A percentile compares a stretch with the other conserved stretches of the same genome.
Conservation (phyloP, 1,140 invertebrate genomes). For the Cylas formicarius region DNA sequence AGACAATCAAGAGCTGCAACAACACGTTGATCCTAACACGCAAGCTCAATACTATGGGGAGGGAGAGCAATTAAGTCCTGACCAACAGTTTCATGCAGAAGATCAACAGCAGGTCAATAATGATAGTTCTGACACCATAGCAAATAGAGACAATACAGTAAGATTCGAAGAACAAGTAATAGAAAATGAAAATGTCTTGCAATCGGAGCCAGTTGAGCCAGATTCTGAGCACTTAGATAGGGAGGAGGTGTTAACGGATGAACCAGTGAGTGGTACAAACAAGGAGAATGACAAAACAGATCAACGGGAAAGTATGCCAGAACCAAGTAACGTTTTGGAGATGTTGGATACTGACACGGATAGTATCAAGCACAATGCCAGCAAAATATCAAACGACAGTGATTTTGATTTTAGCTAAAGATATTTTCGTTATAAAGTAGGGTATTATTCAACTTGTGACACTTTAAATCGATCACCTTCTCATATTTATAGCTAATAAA, state of each 20-base stretch:
- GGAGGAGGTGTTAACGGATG: background rate
- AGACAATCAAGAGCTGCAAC: background rate
- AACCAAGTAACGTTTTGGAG: conserved; percentile 20
- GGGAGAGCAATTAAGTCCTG: background rate
- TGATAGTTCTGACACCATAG: too few relatives aligned
- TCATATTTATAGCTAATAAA: too few relatives aligned
- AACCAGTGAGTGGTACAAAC: background rate
- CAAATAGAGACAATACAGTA: too few relatives aligned
- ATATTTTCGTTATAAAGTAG: too few relatives aligned
- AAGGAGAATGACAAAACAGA: conserved; percentile 9
- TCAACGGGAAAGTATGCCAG: too few relatives aligned
- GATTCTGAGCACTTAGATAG: too few relatives aligned
- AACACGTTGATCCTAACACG: background rate
- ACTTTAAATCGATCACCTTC: too few relatives aligned
- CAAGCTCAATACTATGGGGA: background rate
- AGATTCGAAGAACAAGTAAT: background rate
- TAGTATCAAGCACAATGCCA: conserved; percentile 18
- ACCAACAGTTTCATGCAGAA: background rate
- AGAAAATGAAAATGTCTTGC: background rate
- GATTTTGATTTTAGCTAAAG: conserved; percentile 29
- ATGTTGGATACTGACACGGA: conserved; percentile 31
- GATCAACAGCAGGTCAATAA: conserved; percentile 7
- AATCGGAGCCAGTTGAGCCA: background rate
- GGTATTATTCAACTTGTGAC: too few relatives aligned
- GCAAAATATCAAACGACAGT: conserved; percentile 28